Base-by-base conservation (phyloP, 2,888 invertebrate genomes). In the Drosophila nr. perissopoda region DNA sequence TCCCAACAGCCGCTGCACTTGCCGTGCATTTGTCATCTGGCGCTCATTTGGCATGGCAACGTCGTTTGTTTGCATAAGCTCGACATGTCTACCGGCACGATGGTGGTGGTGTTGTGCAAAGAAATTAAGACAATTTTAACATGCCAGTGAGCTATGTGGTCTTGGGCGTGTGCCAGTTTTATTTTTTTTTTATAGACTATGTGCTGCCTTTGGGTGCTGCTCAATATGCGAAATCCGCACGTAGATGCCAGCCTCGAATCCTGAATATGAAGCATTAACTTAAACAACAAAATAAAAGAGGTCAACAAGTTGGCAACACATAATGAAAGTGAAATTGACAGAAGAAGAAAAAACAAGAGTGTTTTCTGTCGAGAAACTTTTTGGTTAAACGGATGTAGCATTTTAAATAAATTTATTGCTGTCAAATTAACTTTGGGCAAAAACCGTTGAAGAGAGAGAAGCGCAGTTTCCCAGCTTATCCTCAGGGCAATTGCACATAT, bases 1-100 rank as follows among this genome's bases (percentile, higher is more conserved):
- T 54, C 13, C 29, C 61, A 36, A 57, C 63, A 40, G 18, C 60
- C 64, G 74, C 60, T 78, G 81, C 69, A 83, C 48, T 69, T 57
- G 61, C 73, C 70, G 31, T 73, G 81, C 89, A 77, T 70, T 82
- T 81, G 54, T 72, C 59, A 63, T 25, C 74, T 34, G 46, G 49
- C 61, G 42, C 72, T 84, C 88, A 84, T 83, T 83, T 83, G 70
- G 73, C 79, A 70, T 74, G 70, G 69, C 18, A 62, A 42, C 62
- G 65, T 54, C 64, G 63, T 78, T 75, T 87, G 85, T 75, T 82
- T 88, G 85, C 79, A 89, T 79, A 88, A 72, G 71, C 81, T 83
- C 61, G 58, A 75, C 69, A 74, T 65, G 70, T 63, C 36, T 61
- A 29, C 68, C 53, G 56, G 10, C 18, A 18, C 11, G 13, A 7